A percentile compares a stretch with the other conserved stretches of the same genome.
Evolutionary conservation across 2,113 vertebrate genomes (phyloP).

Genomic region (Marcusenius ussheri): DNA sequence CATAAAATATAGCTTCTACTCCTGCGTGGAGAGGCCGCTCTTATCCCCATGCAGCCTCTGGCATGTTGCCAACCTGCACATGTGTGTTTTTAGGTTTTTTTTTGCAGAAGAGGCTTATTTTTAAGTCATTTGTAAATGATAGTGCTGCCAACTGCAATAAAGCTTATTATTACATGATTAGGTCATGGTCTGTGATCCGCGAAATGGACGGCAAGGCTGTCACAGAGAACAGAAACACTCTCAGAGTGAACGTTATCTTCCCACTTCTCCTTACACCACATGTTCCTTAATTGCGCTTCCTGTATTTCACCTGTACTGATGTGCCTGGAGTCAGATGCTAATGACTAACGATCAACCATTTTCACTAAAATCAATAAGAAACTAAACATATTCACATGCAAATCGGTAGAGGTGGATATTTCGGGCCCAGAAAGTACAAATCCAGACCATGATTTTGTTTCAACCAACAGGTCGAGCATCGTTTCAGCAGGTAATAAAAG

Average conservation of each 20-base stretch:
- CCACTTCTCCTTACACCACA: background rate
- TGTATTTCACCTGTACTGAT: background rate
- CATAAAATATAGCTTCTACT: background rate
- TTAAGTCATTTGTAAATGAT: background rate
- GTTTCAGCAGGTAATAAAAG: background rate
- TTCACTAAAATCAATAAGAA: background rate
- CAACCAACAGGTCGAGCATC: too few relatives aligned
- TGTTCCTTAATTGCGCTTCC: background rate
- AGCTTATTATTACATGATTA: background rate
- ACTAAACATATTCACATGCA: background rate
- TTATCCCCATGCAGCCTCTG: background rate
- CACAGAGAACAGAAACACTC: background rate
- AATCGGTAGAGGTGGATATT: too few relatives aligned
- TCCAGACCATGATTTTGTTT: too few relatives aligned
- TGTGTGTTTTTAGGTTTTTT: background rate
- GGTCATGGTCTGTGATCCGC: background rate
- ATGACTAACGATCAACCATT: background rate
- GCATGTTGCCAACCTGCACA: background rate
- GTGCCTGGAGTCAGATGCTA: background rate
- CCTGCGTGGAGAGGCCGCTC: background rate
- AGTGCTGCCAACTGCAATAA: background rate
- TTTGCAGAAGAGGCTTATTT: background rate
- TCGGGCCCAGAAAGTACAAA: too few relatives aligned
- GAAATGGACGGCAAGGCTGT: background rate
- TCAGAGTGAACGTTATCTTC: background rate